Base-by-base conservation (phyloP, 2,888 invertebrate genomes). In the Ametastegia equiseti region DNA sequence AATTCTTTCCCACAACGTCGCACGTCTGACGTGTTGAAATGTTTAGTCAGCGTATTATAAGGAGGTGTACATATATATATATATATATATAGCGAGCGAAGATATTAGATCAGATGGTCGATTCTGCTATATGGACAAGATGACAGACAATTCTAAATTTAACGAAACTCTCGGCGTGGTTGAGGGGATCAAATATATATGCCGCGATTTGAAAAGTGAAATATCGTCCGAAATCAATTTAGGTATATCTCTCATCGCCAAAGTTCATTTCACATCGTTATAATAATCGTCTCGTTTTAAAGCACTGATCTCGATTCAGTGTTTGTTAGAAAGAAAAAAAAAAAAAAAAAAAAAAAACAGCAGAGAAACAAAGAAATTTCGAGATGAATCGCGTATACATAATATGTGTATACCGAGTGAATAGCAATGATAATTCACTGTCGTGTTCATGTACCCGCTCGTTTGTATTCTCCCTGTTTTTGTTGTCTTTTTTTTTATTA, bases 101-200 rank as follows among this genome's bases (percentile, higher is more conserved):
- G 19, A 15, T 54, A 54, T 54, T 67, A n/a, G 23, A 30, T 67
- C 19, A 39, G 33, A 69, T 23, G 27, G 45, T 71, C 71, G 30
- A 2, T 15, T 54, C 9, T 47, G 47, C 71, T 45, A 71, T 47
- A 27, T 45, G 71, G 47, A 71, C 45, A 47, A 71, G 71, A 71
- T 71, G 71, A 71, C 47, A 7, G 71, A 71, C 71, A 47, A 71
- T 71, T 71, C 71, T 71, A 71, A 71, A 71, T 71, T 71, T 71
- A 71, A 71, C 71, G 27, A 71, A 27, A 6, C 15, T 47, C n/a
- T 33, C 9, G 27, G 27, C n/a, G 30, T 47, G 27, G 15, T 71
- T 71, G 1, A 36, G 19, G 19, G 19, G 3, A 67, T 6, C n/a
- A n/a, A n/a, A n/a, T n/a, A n/a, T n/a, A n/a, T n/a, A n/a, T 60